Evolutionary conservation across 2,113 vertebrate genomes (phyloP), one percentile per base, ranked within the genome.

Genomic region (Bubalus kerabau): DNA sequence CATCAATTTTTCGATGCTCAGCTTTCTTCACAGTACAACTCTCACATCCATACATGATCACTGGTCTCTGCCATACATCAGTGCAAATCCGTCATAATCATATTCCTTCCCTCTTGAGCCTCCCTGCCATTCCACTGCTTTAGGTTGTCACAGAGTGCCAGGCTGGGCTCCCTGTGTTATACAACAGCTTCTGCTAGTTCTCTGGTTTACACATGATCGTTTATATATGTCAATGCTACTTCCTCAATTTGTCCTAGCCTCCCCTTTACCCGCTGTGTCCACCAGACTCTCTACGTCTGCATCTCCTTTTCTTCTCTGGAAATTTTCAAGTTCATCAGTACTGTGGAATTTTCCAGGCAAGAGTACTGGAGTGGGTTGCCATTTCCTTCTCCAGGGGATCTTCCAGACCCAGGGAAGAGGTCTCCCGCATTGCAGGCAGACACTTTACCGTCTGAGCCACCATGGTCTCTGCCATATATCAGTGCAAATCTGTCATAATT

Each of bases 161-260:
- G 67, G 67, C 67, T 12, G n/a, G 67, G 67, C n/a, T 40, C 5
- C n/a, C 67, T 40, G 10, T 40, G 36, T 12, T 40, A 13, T 13
- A 3, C 1, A 2, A 10, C 67, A 40, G 67, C n/a, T 23, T 74
- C 67, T 12, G n/a, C 67, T 6, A 3, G 19, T 12, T 13, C n/a
- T 40, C 19, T 74, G 10, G 5, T 3, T 13, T 0, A 23, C 67
- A 23, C 21, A 0, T 13, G 67, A 74, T 23, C 5, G 6, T 40
- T 13, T 23, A 40, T 71, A 6, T 5, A 12, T 40, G 36, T 40
- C 21, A 74, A 0, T 40, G 67, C 19, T 13, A 2, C 21, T 40
- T 74, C 36, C 36, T 74, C 21, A 40, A 0, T 3, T 74, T 74
- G 19, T 23, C 67, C 19, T 74, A 40, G 10, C 67, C n/a, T 40